Evolutionary conservation across 1,140 invertebrate species (phyloP), one percentile per base, ranked within the genome.

Genomic region (Psilanteris sp.): DNA sequence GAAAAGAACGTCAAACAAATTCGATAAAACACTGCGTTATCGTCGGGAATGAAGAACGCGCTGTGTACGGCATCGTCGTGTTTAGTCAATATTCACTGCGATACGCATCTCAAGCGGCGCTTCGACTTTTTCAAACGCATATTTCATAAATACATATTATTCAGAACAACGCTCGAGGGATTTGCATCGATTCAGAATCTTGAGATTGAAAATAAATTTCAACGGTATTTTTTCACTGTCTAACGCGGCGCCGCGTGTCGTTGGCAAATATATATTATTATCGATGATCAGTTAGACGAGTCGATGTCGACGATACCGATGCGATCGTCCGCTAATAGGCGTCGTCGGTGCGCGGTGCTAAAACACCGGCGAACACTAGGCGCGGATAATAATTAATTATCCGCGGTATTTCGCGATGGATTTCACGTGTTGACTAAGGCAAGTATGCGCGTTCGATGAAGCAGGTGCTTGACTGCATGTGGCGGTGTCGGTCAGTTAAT

Each of bases 41-140:
- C 29, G 29, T 6, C 0, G 14, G 11, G 41, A 41, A 16, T 26
- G 57, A 31, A 34, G 8, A 55, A 43, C 24, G 11, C 50, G 7
- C 10, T 36, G 44, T 9, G 36, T 20, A 1, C 18, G 22, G 8
- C 59, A 64, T 61, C 37, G 37, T 64, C 15, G 22, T 82, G 80
- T 82, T 82, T 82, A 79, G 68, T 84, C 79, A 78, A 80, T 82
- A 81, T 41, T 46, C 37, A 62, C 22, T 9, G 43, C 18, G 71
- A 59, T 46, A 70, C 71, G 44, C 66, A 72, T 41, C 55, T 29
- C n/a, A 24, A 59, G 20, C 34, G 11, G 4, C 44, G 9, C 29
- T 52, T 31, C 39, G 2, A 18, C 0, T 50, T 39, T 55, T 41
- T 39, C 10, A 34, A 3, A 50, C 41, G 22, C 41, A 55, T 41